phyloP scores from a whole-genome alignment of 2,888 invertebrate genomes.

The Limenitis camilla region DNA sequence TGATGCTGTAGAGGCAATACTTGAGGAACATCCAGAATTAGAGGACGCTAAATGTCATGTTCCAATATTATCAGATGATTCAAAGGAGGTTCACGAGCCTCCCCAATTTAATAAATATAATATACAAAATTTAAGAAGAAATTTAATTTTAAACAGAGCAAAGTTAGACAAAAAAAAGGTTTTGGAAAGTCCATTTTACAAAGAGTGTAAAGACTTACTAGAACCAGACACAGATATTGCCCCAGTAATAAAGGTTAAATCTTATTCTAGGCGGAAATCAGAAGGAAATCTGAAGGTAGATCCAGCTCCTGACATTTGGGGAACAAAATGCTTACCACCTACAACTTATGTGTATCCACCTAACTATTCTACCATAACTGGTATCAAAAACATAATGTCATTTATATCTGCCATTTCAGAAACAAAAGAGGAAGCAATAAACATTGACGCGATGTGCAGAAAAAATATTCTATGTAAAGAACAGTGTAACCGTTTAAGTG shows the following conservation, averaged over 20 bases:
- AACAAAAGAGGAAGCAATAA: slow-evolving; percentile 19
- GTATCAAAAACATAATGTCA: slow-evolving; percentile 45
- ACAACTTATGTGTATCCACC: slow-evolving; percentile 48
- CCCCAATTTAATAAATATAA: slow-evolving; percentile 23
- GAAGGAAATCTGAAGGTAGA: slow-evolving; percentile 24
- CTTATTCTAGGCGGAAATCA: slow-evolving; percentile 44
- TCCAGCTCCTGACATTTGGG: slow-evolving; percentile 46
- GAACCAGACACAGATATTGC: slow-evolving; percentile 25
- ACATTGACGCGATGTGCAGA: slow-evolving; percentile 31
- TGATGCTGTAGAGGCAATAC: slow-evolving; percentile 42
- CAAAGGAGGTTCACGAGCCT: not conserved
- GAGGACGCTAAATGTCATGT: slow-evolving; percentile 20
- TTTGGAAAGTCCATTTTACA: slow-evolving; percentile 29
- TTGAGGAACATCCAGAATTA: slow-evolving; percentile 39
- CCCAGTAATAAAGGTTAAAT: slow-evolving; percentile 39
- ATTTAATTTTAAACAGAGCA: slow-evolving; percentile 44
- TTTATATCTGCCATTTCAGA: slow-evolving; percentile 25
- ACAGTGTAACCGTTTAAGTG: slow-evolving; percentile 36
- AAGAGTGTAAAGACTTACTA: slow-evolving; percentile 35
- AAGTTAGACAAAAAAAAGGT: slow-evolving; percentile 37
- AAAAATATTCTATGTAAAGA: slow-evolving; percentile 37
- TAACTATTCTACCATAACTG: slow-evolving; percentile 49
- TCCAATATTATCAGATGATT: slow-evolving; percentile 16
- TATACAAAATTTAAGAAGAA: slow-evolving; percentile 40
- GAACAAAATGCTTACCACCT: slow-evolving; percentile 28